Conservation (phyloP, 2,888 invertebrate species). For the Polietes domitor region DNA sequence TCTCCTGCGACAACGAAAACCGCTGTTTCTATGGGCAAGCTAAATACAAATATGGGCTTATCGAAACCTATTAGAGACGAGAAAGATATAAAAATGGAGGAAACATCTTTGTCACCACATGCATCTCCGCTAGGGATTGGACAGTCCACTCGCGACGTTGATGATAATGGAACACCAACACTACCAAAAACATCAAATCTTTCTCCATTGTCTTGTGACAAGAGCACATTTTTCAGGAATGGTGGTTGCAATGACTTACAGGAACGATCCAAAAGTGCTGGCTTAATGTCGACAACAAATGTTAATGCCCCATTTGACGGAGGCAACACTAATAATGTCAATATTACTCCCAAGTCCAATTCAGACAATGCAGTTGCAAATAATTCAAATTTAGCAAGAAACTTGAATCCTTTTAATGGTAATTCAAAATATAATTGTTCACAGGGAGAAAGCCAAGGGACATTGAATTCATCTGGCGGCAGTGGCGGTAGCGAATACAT, state of each 20-base stretch:
- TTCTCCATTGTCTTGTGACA: constrained; percentile 50
- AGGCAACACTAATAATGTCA: constrained; percentile 21
- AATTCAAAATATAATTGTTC: constrained; percentile 49
- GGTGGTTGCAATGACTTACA: constrained; percentile 40
- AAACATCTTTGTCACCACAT: constrained; percentile 72
- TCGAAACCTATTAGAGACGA: constrained; percentile 72
- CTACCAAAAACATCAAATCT: constrained; percentile 64
- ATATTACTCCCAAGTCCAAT: constrained; percentile 49
- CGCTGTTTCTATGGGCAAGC: constrained; percentile 23
- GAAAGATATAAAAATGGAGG: constrained; percentile 74
- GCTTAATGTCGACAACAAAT: constrained; percentile 20
- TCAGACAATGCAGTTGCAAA: constrained; percentile 49
- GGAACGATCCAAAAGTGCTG: constrained; percentile 4
- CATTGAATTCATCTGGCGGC: constrained; percentile 37
- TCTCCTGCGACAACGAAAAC: constrained; percentile 52
- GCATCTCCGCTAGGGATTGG: constrained; percentile 77
- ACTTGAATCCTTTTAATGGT: constrained; percentile 43
- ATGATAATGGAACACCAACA: constrained; percentile 40
- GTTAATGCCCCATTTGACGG: neutral
- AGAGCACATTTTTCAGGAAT: constrained; percentile 40
- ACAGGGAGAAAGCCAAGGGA: constrained; percentile 32
- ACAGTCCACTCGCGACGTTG: constrained; percentile 50
- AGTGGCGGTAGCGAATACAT: constrained; percentile 82
- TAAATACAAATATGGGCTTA: constrained; percentile 48
- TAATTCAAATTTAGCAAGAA: constrained; percentile 45